Evolutionary conservation across 2,888 invertebrate species (phyloP), one percentile per base, ranked within the genome.

Genomic region (Rotaria magnacalcarata): DNA sequence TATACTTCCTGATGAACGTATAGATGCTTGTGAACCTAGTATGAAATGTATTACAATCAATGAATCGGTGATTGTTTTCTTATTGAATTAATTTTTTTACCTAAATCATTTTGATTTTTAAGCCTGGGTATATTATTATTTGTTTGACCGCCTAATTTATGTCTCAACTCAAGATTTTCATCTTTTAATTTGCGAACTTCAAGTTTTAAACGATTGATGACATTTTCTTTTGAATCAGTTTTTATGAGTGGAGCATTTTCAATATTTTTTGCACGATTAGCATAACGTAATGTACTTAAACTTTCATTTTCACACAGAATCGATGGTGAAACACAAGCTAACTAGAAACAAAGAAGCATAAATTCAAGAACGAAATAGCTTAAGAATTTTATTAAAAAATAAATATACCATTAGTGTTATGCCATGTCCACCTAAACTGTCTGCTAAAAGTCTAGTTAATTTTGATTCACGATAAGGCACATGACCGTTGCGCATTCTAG

Each of bases 381-480:
- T 52, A 3, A 52, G 3, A 16, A 52, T 52, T 52, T 16, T 52
- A 16, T 52, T 16, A 14, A 52, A 11, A 16, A 52, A 10, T 75
- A 41, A 1, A 41, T 75, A 47, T 86, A 95, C 96, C 96, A 97
- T 97, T 21, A 97, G 92, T 0, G 96, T 96, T 11, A 96, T 96
- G 10, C 96, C 96, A 90, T 95, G 96, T 75, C 97, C 96, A 0
- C 96, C 96, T 10, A 97, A 92, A 89, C 96, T 96, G 91, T 97
- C 96, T 0, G 96, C 96, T 85, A 97, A 91, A 10, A 97, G 92
- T 91, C 97, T 96, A 11, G 97, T 97, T 85, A 97, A 92, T 90
- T 96, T 96, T 90, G 96, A 96, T 92, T 97, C 96, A 89, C 97
- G 92, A 91, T 96, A 97, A 0, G 96, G 96, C 88, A 97, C 96